Percentiles rank a stretch among this genome's conserved stretches.
Conservation (phyloP, 2,888 invertebrate genomes). For the Sepioteuthis lessoniana region DNA sequence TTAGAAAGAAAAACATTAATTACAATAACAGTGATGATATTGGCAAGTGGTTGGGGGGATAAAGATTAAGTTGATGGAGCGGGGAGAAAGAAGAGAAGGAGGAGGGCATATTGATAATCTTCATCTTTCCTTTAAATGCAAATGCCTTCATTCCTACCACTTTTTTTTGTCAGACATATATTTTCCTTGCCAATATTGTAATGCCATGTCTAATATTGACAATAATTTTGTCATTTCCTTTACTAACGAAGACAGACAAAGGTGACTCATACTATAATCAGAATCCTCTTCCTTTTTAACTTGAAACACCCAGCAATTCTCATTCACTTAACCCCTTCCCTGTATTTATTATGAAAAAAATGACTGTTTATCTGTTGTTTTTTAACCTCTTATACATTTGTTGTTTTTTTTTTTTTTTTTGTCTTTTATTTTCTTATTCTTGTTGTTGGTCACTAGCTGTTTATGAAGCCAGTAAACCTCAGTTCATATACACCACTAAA, state of each 20-base stretch:
- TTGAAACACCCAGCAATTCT: background rate
- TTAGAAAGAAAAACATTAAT: background rate
- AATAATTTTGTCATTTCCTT: slow-evolving; percentile 8
- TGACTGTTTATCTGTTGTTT: too few relatives aligned
- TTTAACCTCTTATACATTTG: too few relatives aligned
- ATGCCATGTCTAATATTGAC: background rate
- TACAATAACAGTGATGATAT: background rate
- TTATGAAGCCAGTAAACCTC: background rate
- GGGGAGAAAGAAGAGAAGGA: background rate
- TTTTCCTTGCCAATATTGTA: background rate
- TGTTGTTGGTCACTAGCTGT: too few relatives aligned
- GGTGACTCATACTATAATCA: background rate
- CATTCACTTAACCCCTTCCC: background rate
- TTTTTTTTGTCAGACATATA: background rate
- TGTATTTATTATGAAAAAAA: too few relatives aligned
- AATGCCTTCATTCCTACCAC: background rate
- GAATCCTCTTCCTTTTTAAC: background rate
- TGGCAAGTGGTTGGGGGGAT: background rate
- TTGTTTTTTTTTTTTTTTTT: too few relatives aligned
- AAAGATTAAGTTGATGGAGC: background rate
- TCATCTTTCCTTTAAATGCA: background rate
- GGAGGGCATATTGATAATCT: background rate
- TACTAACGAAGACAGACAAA: background rate
- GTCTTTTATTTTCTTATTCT: too few relatives aligned
- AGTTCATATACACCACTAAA: too few relatives aligned